Percentiles rank a stretch among this genome's conserved stretches.
These are phyloP conservation scores for Apogon hyalosoma DNA, from an alignment of 2,797 vertebrate genomes.

Conservation along the genomic window DNA sequence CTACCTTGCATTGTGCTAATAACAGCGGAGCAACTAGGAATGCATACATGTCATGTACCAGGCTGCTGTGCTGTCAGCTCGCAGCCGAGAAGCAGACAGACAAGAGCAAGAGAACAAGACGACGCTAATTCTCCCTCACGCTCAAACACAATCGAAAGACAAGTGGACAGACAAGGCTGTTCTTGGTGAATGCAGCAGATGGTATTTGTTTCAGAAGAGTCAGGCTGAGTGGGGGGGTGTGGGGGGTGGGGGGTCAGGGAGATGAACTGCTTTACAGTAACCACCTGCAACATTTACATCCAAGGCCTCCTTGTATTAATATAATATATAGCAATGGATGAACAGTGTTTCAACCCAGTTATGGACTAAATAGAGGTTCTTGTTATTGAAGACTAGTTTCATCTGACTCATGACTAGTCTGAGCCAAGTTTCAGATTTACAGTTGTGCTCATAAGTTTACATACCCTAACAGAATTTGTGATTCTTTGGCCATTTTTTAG, in stretches of 20 bases:
- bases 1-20: conserved; percentile 62
- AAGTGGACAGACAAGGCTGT: conserved; percentile 42
- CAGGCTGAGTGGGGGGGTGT: conserved; percentile 16
- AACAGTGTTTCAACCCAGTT: too few species aligned
- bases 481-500: too few species aligned
- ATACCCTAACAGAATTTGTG: too few species aligned
- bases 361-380: too few species aligned
- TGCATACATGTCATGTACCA: conserved; percentile 65
- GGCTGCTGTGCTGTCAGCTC: conserved; percentile 56
- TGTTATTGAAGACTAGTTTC: neutral
- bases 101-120: conserved; percentile 49
- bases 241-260: conserved; percentile 8
- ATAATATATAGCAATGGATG: too few species aligned
- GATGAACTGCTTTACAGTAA: neutral
- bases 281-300: neutral
- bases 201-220: conserved; percentile 49
- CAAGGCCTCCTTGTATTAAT: neutral
- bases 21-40: conserved; percentile 48
- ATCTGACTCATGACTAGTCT: neutral
- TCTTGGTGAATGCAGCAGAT: conserved; percentile 30
- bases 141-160: conserved; percentile 21
- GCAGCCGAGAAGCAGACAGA: conserved; percentile 40
- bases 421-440: neutral
- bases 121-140: conserved; percentile 51
- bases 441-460: neutral